Base-by-base conservation (phyloP, 1,140 invertebrate genomes). In the Polypedilum vanderplanki region DNA sequence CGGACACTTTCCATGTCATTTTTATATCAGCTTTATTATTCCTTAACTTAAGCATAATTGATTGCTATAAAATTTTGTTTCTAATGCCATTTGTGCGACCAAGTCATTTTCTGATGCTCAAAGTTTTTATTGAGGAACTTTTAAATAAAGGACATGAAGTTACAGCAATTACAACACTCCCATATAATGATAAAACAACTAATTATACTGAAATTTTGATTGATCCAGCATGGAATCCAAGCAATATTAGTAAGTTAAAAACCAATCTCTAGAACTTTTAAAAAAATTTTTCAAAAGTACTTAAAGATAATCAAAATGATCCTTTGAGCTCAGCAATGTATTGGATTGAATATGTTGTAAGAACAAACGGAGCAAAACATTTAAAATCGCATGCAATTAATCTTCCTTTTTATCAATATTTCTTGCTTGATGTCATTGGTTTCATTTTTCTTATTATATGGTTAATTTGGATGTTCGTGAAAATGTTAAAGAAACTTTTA, bases 371-470 rank as follows among this genome's bases (percentile, higher is more conserved):
- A 77, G 88, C 85, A 40, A 82, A 77, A 57, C 86, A 85, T 82
- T 83, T 89, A 76, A 83, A 84, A 67, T 85, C 86, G 0, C 81
- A 86, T 3, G 87, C 86, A 0, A 80, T 86, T 0, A 82, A 87
- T 10, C 83, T 89, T 75, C 84, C 85, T 10, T 85, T 85, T 77
- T 89, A 88, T 79, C 85, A 89, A 77, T 89, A 88, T 80, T 84
- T 86, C 41, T 79, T 88, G 65, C 79, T 90, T 5, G 89, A 90
- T 80, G 85, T 90, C 3, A 79, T 57, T 86, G 74, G 77, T 41
- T 1, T 10, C 78, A 40, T 67, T 76, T 15, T 10, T 57, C 0
- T 9, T 74, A 22, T 40, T 10, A 4, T 22, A 57, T 46, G 33
- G 24, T 8, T 67, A 7, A 17, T 70, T 70, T 20, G 9, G 7